Evolutionary conservation across 2,888 invertebrate species (phyloP).

Genomic region (Papilio protenor): DNA sequence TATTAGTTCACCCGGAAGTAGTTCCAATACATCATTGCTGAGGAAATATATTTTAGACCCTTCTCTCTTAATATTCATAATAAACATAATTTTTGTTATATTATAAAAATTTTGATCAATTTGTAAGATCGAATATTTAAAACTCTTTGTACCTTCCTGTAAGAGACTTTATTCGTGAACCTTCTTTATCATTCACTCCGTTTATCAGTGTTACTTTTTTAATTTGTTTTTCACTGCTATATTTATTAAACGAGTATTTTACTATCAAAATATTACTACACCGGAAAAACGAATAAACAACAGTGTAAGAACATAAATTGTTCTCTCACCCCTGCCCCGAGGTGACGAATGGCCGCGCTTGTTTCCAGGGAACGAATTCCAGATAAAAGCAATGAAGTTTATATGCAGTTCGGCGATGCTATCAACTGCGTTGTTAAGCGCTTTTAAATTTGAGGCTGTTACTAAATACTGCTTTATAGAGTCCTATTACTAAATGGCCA

Average conservation of each 20-base stretch:
- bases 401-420: slow-evolving; percentile 9
- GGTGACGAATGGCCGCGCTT: slow-evolving; percentile 39
- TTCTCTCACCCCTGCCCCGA: slow-evolving; percentile 1
- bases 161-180: background rate
- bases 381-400: slow-evolving; percentile 25
- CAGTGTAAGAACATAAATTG: slow-evolving; percentile 30
- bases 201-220: background rate
- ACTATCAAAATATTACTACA: slow-evolving; percentile 14
- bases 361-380: slow-evolving; percentile 31
- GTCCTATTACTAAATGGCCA: background rate
- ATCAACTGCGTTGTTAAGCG: background rate
- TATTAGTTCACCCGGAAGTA: slow-evolving; percentile 53
- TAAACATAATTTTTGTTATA: slow-evolving; percentile 4
- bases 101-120: background rate
- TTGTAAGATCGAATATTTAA: background rate
- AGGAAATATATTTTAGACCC: slow-evolving; percentile 55
- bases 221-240: background rate
- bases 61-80: slow-evolving; percentile 9
- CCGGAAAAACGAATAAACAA: slow-evolving; percentile 32
- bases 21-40: slow-evolving; percentile 60
- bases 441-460: background rate
- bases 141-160: background rate
- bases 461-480: background rate
- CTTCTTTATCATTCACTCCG: background rate
- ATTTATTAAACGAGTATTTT: background rate